Evolutionary conservation across 2,113 vertebrate species (phyloP).

Genomic region (Cheirogaleus medius): DNA sequence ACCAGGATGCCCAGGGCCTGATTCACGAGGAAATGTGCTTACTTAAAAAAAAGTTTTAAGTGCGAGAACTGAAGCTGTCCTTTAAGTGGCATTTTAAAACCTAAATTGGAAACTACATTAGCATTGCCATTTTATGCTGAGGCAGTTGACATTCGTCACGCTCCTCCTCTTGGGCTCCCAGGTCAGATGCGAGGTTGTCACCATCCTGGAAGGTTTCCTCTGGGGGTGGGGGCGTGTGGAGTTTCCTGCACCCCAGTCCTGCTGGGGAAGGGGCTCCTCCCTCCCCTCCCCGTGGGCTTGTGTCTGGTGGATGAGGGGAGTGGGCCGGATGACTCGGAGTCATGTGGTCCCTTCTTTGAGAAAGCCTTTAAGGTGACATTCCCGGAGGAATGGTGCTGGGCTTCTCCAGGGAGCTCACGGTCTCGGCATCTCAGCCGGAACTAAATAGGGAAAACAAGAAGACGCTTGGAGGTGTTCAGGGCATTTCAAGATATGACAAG

Average conservation of each 20-base stretch:
- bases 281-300: fast-evolving
- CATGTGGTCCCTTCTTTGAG: not conserved
- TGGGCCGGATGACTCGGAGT: not conserved
- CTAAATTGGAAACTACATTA: conserved; percentile 59
- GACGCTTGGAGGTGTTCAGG: not conserved
- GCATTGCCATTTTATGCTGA: conserved; percentile 63
- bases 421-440: not conserved
- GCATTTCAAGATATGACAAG: not conserved
- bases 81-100: conserved; percentile 75
- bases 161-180: not conserved
- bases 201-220: not conserved
- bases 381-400: not conserved
- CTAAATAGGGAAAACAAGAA: not conserved
- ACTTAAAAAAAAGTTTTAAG: conserved; percentile 19
- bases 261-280: not conserved
- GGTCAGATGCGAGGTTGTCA: not conserved
- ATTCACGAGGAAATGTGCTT: conserved; percentile 41
- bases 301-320: not conserved
- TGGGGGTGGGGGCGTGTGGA: not conserved
- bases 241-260: not conserved
- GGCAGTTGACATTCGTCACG: not conserved
- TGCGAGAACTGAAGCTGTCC: conserved; percentile 64
- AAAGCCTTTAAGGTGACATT: not conserved
- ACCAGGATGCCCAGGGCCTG: conserved; percentile 3
- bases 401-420: not conserved